Percentiles rank a stretch among this genome's conserved stretches.
These are phyloP conservation scores for Ooceraea biroi DNA, from an alignment of 1,140 invertebrate genomes.

Conservation along the genomic window DNA sequence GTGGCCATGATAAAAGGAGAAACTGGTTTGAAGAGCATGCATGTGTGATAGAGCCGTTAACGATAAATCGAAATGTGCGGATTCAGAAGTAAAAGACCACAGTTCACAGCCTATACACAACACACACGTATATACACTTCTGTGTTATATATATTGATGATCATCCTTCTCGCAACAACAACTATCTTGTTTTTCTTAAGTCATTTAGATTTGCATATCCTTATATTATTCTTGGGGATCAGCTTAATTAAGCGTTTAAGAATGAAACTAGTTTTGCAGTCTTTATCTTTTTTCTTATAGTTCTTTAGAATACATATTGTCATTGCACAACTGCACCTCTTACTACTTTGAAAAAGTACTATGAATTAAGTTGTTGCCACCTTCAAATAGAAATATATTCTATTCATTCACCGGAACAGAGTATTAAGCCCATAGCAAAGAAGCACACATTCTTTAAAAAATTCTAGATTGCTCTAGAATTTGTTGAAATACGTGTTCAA, in stretches of 20 bases:
- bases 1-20: constrained; percentile 74
- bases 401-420: too few relatives aligned
- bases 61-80: constrained; percentile 81
- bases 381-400: too few relatives aligned
- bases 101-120: constrained; percentile 43
- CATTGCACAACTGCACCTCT: constrained; percentile 62
- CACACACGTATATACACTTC: constrained; percentile 5
- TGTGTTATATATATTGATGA: constrained; percentile 48
- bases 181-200: constrained; percentile 52
- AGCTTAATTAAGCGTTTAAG: constrained; percentile 84
- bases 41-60: constrained; percentile 81
- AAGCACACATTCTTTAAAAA: too few relatives aligned
- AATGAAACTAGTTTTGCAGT: constrained; percentile 81
- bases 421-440: too few relatives aligned
- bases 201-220: constrained; percentile 76
- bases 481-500: too few relatives aligned
- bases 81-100: constrained; percentile 51
- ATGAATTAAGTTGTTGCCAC: too few relatives aligned
- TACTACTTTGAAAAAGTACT: constrained; percentile 50
- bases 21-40: constrained; percentile 71
- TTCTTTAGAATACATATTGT: constrained; percentile 65
- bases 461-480: too few relatives aligned
- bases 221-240: constrained; percentile 70
- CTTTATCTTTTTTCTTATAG: constrained; percentile 63
- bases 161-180: constrained; percentile 8